These are phyloP conservation scores for Pangasius krempfi DNA, from an alignment of 2,797 vertebrate species.

Conservation along the genomic window DNA sequence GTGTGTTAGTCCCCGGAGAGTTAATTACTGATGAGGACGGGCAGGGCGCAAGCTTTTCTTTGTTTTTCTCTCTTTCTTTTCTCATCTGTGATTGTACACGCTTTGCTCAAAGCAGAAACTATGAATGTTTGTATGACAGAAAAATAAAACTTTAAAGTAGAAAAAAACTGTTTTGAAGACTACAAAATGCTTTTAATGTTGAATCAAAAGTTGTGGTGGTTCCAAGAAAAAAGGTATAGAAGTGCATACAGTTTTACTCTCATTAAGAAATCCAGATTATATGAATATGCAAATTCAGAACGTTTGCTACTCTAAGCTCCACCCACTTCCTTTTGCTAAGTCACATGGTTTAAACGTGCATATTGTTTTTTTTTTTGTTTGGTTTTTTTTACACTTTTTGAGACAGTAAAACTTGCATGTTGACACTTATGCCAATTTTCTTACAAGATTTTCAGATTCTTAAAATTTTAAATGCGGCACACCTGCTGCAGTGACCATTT, in stretches of 20 bases:
- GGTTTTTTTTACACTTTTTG: no score
- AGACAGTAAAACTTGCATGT: no score
- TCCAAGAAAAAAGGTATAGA: background rate
- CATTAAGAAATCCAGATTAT: background rate
- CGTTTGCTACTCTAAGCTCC: background rate
- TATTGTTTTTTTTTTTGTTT: background rate
- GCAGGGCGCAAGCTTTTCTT: conserved; percentile 51
- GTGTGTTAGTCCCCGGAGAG: conserved; percentile 55
- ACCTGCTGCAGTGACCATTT: no score
- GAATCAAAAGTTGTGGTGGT: background rate
- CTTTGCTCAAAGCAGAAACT: conserved; percentile 20
- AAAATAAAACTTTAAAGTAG: conserved; percentile 13
- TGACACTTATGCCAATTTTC: no score
- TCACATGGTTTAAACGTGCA: background rate
- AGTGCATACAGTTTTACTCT: no score
- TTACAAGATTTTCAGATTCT: no score
- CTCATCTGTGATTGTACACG: conserved; percentile 37
- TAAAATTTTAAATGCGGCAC: no score
- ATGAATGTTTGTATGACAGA: background rate
- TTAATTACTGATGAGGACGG: conserved; percentile 61
- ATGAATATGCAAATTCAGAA: background rate
- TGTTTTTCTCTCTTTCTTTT: conserved; percentile 27
- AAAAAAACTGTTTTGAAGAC: background rate
- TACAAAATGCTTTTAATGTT: conserved; percentile 18
- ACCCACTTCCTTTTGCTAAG: background rate